Conservation (phyloP, 1,140 invertebrate species). For the Lasioglossum baleicum region DNA sequence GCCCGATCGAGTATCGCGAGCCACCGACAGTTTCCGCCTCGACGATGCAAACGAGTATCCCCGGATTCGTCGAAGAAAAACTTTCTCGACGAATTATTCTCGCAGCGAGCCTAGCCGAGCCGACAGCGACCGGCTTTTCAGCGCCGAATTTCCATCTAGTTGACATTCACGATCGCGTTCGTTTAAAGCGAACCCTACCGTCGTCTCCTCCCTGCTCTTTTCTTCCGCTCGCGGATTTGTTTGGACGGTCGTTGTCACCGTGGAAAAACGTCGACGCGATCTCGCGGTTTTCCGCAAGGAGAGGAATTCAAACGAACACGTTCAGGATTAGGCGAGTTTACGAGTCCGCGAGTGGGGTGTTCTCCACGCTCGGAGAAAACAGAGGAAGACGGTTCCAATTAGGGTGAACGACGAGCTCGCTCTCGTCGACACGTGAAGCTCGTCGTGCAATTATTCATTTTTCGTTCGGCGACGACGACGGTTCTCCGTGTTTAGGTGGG, state of each 20-base stretch:
- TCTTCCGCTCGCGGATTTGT: not conserved
- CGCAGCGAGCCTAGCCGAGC: not conserved
- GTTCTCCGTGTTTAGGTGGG: too few relatives aligned
- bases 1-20: too few relatives aligned
- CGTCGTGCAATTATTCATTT: not conserved
- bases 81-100: not conserved
- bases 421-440: not conserved
- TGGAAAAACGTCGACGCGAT: too few relatives aligned
- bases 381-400: conserved; percentile 3
- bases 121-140: not conserved
- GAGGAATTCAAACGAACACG: too few relatives aligned
- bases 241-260: not conserved
- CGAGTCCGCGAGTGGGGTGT: not conserved
- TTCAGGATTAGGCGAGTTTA: too few relatives aligned
- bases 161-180: conserved; percentile 1
- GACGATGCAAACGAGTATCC: not conserved
- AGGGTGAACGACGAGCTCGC: not conserved
- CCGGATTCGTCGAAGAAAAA: not conserved
- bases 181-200: too few relatives aligned
- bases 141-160: too few relatives aligned
- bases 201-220: not conserved
- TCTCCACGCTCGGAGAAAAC: not conserved
- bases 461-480: not conserved
- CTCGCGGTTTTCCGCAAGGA: too few relatives aligned
- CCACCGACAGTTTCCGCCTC: too few relatives aligned